phyloP scores from a whole-genome alignment of 2,113 vertebrate species.

The Grantiella picta region DNA sequence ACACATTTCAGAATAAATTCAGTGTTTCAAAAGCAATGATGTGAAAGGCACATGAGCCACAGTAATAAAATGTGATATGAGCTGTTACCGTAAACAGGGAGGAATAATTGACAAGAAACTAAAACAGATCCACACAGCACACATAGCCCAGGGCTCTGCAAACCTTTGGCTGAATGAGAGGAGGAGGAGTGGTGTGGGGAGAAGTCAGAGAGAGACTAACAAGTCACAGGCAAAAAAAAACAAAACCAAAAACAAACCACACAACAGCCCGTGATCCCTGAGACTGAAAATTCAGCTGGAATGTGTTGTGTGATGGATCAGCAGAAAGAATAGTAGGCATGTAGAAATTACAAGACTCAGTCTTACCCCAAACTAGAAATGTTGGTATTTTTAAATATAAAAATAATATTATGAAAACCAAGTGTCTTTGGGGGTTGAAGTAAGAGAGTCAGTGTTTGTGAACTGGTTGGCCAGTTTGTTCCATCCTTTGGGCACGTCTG shows the following conservation, averaged over 20 bases:
- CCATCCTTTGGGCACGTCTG: neutral
- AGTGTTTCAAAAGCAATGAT: conserved; percentile 32
- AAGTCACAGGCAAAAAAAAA: neutral
- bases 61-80: conserved; percentile 45
- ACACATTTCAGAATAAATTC: neutral
- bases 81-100: conserved; percentile 48
- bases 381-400: neutral
- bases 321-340: neutral
- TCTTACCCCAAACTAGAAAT: neutral
- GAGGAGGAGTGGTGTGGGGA: neutral
- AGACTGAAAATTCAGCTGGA: neutral
- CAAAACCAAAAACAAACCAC: neutral
- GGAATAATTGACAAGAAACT: conserved; percentile 58
- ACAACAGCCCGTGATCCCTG: neutral
- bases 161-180: neutral
- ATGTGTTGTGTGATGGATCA: neutral
- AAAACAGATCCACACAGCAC: neutral
- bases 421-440: neutral
- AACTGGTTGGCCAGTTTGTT: neutral
- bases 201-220: neutral
- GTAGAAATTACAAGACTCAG: neutral
- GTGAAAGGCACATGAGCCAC: conserved; percentile 18
- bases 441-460: neutral
- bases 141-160: conserved; percentile 20
- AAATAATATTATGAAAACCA: neutral